Percentiles rank a stretch among this genome's conserved stretches.
phyloP scores from a whole-genome alignment of 2,113 vertebrate genomes.

The Elachura formosa region DNA sequence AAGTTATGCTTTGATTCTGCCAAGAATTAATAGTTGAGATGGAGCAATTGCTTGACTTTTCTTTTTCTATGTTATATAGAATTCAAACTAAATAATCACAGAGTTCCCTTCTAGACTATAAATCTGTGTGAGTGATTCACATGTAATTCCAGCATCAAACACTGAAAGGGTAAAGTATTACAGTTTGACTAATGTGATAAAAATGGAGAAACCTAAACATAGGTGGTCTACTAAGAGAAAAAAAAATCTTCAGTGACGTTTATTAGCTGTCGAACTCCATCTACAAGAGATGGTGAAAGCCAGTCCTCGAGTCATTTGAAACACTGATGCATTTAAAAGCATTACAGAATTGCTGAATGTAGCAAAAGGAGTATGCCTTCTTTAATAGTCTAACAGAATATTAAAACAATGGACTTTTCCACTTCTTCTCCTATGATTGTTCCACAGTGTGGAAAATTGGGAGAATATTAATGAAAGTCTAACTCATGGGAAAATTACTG shows the following conservation, averaged over 20 bases:
- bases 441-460: neutral
- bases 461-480: neutral
- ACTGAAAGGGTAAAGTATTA: neutral
- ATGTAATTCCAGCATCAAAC: neutral
- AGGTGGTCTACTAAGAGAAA: neutral
- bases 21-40: neutral
- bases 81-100: neutral
- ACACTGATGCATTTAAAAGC: neutral
- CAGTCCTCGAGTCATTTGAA: constrained; percentile 15
- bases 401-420: neutral
- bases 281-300: neutral
- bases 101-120: neutral
- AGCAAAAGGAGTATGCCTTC: neutral
- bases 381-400: neutral
- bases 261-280: constrained; percentile 22
- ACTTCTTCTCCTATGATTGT: neutral
- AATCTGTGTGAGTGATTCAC: neutral
- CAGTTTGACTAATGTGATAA: constrained; percentile 34
- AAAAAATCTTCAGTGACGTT: neutral
- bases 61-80: neutral
- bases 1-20: constrained; percentile 8
- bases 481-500: neutral
- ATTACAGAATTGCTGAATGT: neutral
- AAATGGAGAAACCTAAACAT: constrained; percentile 31
- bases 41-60: neutral